Evolutionary conservation across 2,113 vertebrate genomes (phyloP), one percentile per base, ranked within the genome.

Genomic region (Natator depressus): DNA sequence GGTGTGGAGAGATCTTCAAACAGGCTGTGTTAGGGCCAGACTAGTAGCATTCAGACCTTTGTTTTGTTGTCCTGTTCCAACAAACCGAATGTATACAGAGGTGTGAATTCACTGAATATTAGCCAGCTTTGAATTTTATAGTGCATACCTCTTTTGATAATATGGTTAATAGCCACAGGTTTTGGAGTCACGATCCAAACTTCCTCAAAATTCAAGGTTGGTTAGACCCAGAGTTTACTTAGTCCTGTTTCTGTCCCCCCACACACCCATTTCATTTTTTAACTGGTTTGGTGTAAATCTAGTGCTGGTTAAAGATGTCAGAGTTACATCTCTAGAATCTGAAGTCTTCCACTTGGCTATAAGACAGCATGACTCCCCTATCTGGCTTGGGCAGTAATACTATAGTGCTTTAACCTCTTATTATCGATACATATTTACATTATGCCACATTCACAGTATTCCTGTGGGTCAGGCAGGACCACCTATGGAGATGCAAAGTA

Each of bases 21-120:
- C 27, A 27, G 79, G 59, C 69, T 87, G 82, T 69, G 5, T 0
- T 0, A 0, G 5, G 1, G 50, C 49, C 22, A n/a, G 51, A 62
- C 1, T 1, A 0, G 47, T 2, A 82, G 55, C 0, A 38, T 42
- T 53, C 0, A 0, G 55, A 82, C 19, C 13, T 87, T 20, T 9
- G 65, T 69, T 69, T 22, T 38, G 20, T 72, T 72, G 35, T 72
- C n/a, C n/a, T 38, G n/a, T 38, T 62, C 57, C 57, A 10, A 38
- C 17, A 22, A 72, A 38, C n/a, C 20, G n/a, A 20, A 20, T 72
- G n/a, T 72, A 72, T 20, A 72, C 65, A 38, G 3, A 38, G 17
- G 9, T 38, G 65, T 38, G n/a, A 19, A 38, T n/a, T 72, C 19
- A 38, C n/a, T 72, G 35, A 72, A 38, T 10, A 38, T 72, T 72